Conservation (phyloP, 2,797 vertebrate species). For the Urophycis tenuis region DNA sequence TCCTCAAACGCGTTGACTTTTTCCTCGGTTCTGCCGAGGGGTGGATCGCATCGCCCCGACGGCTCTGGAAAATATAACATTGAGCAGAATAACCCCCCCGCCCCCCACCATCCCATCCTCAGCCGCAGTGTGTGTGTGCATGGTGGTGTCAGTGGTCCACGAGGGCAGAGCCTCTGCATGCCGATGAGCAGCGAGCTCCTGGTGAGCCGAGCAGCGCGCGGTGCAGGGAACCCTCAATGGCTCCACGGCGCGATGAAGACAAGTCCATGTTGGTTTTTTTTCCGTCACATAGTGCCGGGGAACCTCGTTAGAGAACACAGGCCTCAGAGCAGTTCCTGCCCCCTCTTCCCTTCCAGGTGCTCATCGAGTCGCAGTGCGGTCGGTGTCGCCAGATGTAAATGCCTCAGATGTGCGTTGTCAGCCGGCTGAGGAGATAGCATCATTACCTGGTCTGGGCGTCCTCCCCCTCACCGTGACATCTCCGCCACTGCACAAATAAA, state of each 20-base stretch:
- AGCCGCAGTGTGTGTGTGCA: not conserved
- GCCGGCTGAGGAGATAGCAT: constrained; percentile 23
- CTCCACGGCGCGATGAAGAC: too few relatives aligned
- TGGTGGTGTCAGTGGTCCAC: not conserved
- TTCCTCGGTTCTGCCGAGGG: not conserved
- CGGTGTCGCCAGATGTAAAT: not conserved
- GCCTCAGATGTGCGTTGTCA: constrained; percentile 29
- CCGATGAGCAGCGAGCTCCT: not conserved
- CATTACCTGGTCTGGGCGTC: constrained; percentile 14
- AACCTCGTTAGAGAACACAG: not conserved
- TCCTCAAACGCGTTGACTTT: not conserved
- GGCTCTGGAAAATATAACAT: not conserved
- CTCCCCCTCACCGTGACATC: constrained; percentile 10
- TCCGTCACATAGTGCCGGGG: not conserved
- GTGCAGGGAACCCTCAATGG: too few relatives aligned
- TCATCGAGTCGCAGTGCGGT: constrained; percentile 5
- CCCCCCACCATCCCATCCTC: too few relatives aligned
- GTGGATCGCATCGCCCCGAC: too few relatives aligned
- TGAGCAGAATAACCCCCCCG: not conserved
- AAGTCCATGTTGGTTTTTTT: too few relatives aligned
- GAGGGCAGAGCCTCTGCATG: not conserved
- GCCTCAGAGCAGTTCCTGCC: not conserved
- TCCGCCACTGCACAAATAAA: constrained; percentile 29
- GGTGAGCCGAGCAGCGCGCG: too few relatives aligned
- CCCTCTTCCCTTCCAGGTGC: not conserved